Percentiles rank a stretch among this genome's conserved stretches.
Conservation (phyloP, 1,140 invertebrate species). For the Drosophila dunni region DNA sequence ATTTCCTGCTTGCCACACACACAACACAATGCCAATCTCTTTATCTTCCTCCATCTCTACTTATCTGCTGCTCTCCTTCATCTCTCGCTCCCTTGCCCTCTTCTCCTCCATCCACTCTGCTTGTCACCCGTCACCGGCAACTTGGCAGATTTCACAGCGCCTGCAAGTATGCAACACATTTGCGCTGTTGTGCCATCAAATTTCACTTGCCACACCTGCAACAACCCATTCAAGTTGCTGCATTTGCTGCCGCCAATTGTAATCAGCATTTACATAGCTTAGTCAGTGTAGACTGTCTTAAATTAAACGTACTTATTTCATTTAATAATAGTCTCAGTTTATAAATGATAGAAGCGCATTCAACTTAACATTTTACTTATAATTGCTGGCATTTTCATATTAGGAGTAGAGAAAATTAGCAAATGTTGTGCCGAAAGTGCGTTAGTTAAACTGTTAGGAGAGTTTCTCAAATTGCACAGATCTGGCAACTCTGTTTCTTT, state of each 20-base stretch:
- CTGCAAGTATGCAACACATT: constrained; percentile 60
- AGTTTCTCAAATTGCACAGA: too few species aligned
- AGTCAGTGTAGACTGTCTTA: too few species aligned
- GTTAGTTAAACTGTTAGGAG: too few species aligned
- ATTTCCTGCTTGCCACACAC: constrained; percentile 55
- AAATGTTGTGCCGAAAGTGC: too few species aligned
- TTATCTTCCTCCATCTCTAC: not conserved
- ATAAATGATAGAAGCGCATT: too few species aligned
- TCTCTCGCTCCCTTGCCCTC: not conserved
- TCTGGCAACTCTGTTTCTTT: too few species aligned
- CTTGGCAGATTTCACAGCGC: constrained; percentile 36
- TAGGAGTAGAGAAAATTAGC: too few species aligned
- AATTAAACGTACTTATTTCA: too few species aligned
- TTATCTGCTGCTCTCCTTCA: not conserved
- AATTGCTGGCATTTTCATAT: too few species aligned
- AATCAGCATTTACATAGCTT: not conserved
- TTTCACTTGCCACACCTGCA: not conserved
- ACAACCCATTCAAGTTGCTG: not conserved
- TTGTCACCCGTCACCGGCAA: constrained; percentile 30
- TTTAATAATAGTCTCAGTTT: too few species aligned
- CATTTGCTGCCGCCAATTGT: not conserved
- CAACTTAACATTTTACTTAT: too few species aligned
- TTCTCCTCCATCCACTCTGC: too few species aligned
- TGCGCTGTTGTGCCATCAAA: constrained; percentile 22
- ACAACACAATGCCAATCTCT: constrained; percentile 36